Base-by-base conservation (phyloP, 1,140 invertebrate species). In the Lamellibrachia luymesi region DNA sequence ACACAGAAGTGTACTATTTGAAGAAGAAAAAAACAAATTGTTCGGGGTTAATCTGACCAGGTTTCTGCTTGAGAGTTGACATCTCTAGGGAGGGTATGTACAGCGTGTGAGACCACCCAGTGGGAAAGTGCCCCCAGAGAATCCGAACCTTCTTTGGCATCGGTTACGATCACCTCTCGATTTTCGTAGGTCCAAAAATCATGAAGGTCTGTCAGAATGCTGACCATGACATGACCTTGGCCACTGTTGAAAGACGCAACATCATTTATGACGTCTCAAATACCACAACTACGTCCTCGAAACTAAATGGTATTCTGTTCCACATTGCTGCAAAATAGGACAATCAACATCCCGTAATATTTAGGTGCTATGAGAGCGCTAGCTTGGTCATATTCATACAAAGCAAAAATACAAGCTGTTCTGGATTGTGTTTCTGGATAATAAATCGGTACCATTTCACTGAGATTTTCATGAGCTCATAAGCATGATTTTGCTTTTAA, bases 151-250 rank as follows among this genome's bases (percentile, higher is more conserved):
- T 96, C 95, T 10, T 94, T 94, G 7, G 94, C 93, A 50, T 96
- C 96, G 38, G 95, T 94, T 10, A 96, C 95, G 92, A 97, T 94
- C 91, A 96, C 97, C 97, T 99, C 98, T 93, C 98, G 97, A 96
- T 99, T 98, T 96, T 99, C 98, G 96, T 99, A 99, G 0, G 98
- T 98, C 98, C 98, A 99, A 97, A 99, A 99, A 90, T 98, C 98
- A 96, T 99, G 98, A 94, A 99, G 97, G 97, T 99, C 99, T 94
- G 99, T 98, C 93, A 99, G 97, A 95, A 99, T 99, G 95, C 98
- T 99, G 22, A 99, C 97, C 93, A 99, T 98, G 6, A 98, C 98
- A 95, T 98, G 98, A 2, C 98, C 99, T 96, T 99, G 98, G 0
- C 98, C 98, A 97, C 98, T 98, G 94, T 51, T 10, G 51, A 80